Evolutionary conservation across 2,888 invertebrate genomes (phyloP), one percentile per base, ranked within the genome.

Genomic region (Amphipyra tragopoginis): DNA sequence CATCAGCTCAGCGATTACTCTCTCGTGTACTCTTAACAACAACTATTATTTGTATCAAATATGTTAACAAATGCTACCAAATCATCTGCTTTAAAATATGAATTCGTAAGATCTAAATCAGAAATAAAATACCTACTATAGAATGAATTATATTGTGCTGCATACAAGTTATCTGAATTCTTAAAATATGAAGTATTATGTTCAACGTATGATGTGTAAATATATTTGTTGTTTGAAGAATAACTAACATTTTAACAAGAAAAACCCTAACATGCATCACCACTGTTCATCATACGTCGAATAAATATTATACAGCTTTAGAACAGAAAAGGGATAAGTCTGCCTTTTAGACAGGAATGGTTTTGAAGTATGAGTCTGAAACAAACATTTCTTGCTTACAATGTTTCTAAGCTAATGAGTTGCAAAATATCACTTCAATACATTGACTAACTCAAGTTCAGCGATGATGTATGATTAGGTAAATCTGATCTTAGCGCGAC

Each of bases 21-120:
- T 75, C 75, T 72, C 67, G 65, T 82, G 80, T 86, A 84, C 81
- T 83, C 83, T 82, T 82, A 84, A 80, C 75, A 83, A 82, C 74
- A 80, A 77, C 72, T 78, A 78, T 68, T 66, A 58, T 73, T 68
- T 77, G 67, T 74, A 65, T 69, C 49, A 68, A 68, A 71, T 64
- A 68, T 60, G 56, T 60, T 52, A 75, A 72, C 67, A 77, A 66
- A 75, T 70, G 62, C 69, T 75, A 60, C 44, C 45, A 65, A 65
- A 55, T 66, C 63, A 66, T 54, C 55, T 47, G 65, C 53, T 67
- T 62, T 65, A 64, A 64, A 67, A 54, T 63, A 64, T 49, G 47
- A 44, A 43, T 57, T 68, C n/a, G 47, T 67, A 72, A 58, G 21
- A 57, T 67, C 57, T 72, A 58, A 70, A 50, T 44, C 33, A 44